Percentiles rank a stretch among this genome's conserved stretches.
Evolutionary conservation across 2,888 invertebrate species (phyloP).

Genomic region (Coenonympha arcania): DNA sequence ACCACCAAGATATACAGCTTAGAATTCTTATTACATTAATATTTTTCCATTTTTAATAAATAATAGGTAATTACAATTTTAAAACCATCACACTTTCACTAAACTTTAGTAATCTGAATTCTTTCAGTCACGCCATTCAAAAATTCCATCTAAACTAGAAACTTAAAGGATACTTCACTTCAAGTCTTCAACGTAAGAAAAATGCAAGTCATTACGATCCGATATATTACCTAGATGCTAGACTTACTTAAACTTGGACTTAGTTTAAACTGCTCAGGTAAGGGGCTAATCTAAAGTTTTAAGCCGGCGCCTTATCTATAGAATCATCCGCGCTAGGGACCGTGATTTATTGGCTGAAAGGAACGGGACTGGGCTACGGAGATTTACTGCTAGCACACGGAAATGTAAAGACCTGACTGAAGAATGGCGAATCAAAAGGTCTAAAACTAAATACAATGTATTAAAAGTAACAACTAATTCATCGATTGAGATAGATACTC

Average conservation of each 20-base stretch:
- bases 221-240: slow-evolving; percentile 10
- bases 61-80: not conserved
- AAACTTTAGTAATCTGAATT: not conserved
- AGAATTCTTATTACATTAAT: not conserved
- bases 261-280: slow-evolving; percentile 17
- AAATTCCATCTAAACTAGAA: not conserved
- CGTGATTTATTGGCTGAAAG: slow-evolving; percentile 37
- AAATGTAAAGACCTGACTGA: slow-evolving; percentile 9
- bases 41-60: not conserved
- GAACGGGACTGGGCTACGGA: slow-evolving; percentile 35
- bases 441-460: no score
- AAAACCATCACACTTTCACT: not conserved
- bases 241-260: slow-evolving; percentile 15
- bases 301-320: slow-evolving; percentile 29
- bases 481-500: no score
- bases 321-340: slow-evolving; percentile 31
- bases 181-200: slow-evolving; percentile 12
- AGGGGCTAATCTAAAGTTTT: slow-evolving; percentile 33
- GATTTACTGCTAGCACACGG: slow-evolving; percentile 36
- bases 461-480: no score
- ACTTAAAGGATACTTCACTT: no score
- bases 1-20: no score
- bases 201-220: slow-evolving; percentile 12
- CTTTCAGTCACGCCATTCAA: not conserved
- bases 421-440: slow-evolving; percentile 2